Conservation (phyloP, 1,140 invertebrate genomes). For the Drosophila subpulchrella region DNA sequence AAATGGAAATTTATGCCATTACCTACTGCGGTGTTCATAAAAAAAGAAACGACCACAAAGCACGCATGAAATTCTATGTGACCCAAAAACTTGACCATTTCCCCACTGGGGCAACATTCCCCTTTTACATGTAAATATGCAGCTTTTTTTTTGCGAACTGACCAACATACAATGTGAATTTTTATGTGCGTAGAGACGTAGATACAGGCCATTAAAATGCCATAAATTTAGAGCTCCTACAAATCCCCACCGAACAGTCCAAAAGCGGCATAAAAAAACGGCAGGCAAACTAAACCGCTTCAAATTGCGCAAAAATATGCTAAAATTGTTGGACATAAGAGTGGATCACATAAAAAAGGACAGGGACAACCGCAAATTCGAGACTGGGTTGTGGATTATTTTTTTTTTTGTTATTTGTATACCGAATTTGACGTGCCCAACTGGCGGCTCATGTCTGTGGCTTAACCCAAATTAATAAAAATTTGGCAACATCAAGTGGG, state of each 20-base stretch:
- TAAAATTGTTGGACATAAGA: constrained; percentile 53
- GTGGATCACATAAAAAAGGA: constrained; percentile 40
- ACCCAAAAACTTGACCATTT: constrained; percentile 47
- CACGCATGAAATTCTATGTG: constrained; percentile 38
- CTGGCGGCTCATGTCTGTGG: constrained; percentile 49
- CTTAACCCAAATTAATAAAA: constrained; percentile 81
- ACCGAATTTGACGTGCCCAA: constrained; percentile 49
- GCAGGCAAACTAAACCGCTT: constrained; percentile 68
- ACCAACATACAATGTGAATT: constrained; percentile 59
- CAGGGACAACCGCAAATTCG: constrained; percentile 27
- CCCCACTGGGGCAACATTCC: constrained; percentile 26
- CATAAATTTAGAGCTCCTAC: constrained; percentile 72
- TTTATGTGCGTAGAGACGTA: constrained; percentile 56
- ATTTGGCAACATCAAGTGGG: constrained; percentile 63
- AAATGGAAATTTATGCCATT: constrained; percentile 49
- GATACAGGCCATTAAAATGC: constrained; percentile 71
- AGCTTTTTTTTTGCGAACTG: constrained; percentile 16
- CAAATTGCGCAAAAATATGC: constrained; percentile 77
- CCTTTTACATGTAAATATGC: constrained; percentile 40
- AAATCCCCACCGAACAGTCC: constrained; percentile 47
- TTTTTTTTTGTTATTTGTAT: constrained; percentile 44
- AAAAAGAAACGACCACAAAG: constrained; percentile 32
- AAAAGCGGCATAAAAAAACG: constrained; percentile 31
- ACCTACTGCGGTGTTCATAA: constrained; percentile 45
- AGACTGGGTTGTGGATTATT: constrained; percentile 24